Base-by-base conservation (phyloP, 2,113 vertebrate genomes). In the Thamnophis sirtalis region DNA sequence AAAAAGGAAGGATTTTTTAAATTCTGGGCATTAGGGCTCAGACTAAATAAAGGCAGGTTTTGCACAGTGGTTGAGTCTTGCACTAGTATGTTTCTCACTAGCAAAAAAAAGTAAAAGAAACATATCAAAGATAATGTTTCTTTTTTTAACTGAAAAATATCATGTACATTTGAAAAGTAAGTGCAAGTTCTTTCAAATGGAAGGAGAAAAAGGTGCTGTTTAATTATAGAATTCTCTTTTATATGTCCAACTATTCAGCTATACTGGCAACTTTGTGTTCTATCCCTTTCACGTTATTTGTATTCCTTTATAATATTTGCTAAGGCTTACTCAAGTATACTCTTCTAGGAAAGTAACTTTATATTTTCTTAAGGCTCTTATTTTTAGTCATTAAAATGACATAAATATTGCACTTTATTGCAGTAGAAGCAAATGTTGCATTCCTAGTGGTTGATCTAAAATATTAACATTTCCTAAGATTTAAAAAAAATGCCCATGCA, bases 11-110 rank as follows among this genome's bases (percentile, higher is more conserved):
- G 96, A 95, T 97, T 97, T 97, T 93, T 96, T 98, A 97, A 96
- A 98, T 97, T 98, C 99, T 99, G 99, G 98, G 98, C 98, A 97
- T 97, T 98, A 98, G 98, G 97, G 96, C 98, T 98, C 99, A 99
- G 99, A 98, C 98, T 99, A 99, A 99, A 99, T 98, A 97, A 97
- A 88, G 96, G 98, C 98, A 98, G 97, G 55, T 98, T 99, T 99
- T 99, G 99, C 99, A 99, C 99, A 99, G 98, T 98, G 98, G 98
- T 98, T 97, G 96, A 96, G 96, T 97, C 97, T 98, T 98, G 99
- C 99, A 99, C 99, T 99, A 99, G 97, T 98, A 97, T 98, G 98
- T 98, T 98, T 98, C 97, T 98, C 97, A 98, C 95, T 96, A 96
- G 95, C 95, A 97, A 96, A 97, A 97, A 86, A 93, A 88, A 63